A percentile compares a stretch with the other conserved stretches of the same genome.
Conservation (phyloP, 2,888 invertebrate species). For the Drosophila fungiperda region DNA sequence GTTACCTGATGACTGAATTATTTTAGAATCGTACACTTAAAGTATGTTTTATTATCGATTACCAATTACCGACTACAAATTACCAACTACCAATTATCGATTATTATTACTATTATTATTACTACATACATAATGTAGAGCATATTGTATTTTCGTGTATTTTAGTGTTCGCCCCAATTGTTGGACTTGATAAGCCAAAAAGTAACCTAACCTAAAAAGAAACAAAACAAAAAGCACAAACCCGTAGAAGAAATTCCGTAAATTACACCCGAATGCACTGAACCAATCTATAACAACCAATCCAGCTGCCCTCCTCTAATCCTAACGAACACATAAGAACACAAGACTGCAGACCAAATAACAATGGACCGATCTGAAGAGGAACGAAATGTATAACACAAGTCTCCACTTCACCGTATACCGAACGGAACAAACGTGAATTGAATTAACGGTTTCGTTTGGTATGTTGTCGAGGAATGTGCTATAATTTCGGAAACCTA, state of each 20-base stretch:
- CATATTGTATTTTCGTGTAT: conserved; percentile 47
- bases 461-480: background rate
- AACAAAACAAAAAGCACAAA: conserved; percentile 3
- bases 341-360: conserved; percentile 45
- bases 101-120: conserved; percentile 59
- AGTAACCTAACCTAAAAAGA: conserved; percentile 9
- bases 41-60: conserved; percentile 71
- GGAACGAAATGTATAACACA: conserved; percentile 1
- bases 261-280: conserved; percentile 13
- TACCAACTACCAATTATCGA: conserved; percentile 35
- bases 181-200: conserved; percentile 47
- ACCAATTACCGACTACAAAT: conserved; percentile 47
- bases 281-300: conserved; percentile 30
- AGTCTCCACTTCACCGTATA: conserved; percentile 1
- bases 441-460: conserved; percentile 1
- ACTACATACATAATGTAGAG: conserved; percentile 61
- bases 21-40: conserved; percentile 79
- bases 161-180: conserved; percentile 52
- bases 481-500: conserved; percentile 2
- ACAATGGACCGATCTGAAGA: conserved; percentile 4
- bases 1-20: conserved; percentile 86
- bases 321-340: conserved; percentile 40
- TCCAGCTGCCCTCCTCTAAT: conserved; percentile 15
- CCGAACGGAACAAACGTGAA: conserved; percentile 1
- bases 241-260: conserved; percentile 9